Evolutionary conservation across 1,140 invertebrate species (phyloP), one percentile per base, ranked within the genome.

Genomic region (Aphelinus certus): DNA sequence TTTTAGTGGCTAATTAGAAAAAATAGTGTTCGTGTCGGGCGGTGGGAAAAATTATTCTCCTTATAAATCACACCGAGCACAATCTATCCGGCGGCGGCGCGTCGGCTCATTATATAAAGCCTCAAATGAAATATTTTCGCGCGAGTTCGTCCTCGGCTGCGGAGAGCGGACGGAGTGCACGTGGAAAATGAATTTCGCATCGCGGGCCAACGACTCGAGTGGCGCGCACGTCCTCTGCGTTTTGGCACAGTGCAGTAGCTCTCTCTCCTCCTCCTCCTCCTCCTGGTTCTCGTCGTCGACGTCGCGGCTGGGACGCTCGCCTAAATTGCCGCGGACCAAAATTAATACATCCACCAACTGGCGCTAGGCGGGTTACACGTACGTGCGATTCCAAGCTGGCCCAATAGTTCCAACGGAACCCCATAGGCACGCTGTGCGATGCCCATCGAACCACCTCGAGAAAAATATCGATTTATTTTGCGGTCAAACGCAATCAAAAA

Each of bases 1-100:
- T 45, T 72, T 42, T 48, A 64, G 10, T 3, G 71, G 45, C 49
- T 65, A 72, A 72, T 72, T 72, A 65, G 71, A 58, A 63, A 72
- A 65, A 65, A 65, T 62, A 3, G n/a, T 48, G 10, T 26, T 3
- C 4, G 45, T 0, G 4, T 26, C 1, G 10, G 51, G 46, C 5
- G 5, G 45, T 47, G 7, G 56, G 47, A 68, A 26, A 26, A 26
- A 26, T 26, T 26, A 26, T 26, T 26, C 26, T 26, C 26, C 26
- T 26, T 26, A 26, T 26, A 26, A 26, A 26, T 26, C 26, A 26
- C 26, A 26, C 26, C 26, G 26, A 26, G 26, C 26, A 56, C 4
- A 42, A 58, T 58, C 48, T 42, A 58, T 57, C 48, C 7, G 26
- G 0, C 7, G 55, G 26, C 26, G 26, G 26, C 26, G 26, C 26